Evolutionary conservation across 2,888 invertebrate species (phyloP).

Genomic region (Dynastes grantii): DNA sequence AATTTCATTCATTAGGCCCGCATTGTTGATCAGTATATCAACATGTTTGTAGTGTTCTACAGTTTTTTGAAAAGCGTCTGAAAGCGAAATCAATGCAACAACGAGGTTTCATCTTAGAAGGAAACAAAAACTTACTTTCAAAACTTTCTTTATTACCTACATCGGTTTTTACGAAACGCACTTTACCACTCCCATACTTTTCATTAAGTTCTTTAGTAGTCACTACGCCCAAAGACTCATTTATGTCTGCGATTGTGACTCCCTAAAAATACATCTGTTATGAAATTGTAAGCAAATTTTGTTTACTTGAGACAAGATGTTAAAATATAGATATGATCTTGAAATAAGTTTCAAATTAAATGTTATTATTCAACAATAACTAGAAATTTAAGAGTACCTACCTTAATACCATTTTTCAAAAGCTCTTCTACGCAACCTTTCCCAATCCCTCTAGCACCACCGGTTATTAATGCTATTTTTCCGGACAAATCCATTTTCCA

Average conservation of each 20-base stretch:
- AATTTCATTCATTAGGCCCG: slow-evolving; percentile 35
- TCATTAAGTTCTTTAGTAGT: slow-evolving; percentile 2
- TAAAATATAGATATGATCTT: no score
- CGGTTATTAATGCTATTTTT: slow-evolving; percentile 31
- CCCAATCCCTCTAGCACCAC: slow-evolving; percentile 29
- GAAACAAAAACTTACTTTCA: not conserved
- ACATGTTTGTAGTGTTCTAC: not conserved
- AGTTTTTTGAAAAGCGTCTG: slow-evolving; percentile 34
- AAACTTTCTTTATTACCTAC: slow-evolving; percentile 26
- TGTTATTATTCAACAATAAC: not conserved
- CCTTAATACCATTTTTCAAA: slow-evolving; percentile 28
- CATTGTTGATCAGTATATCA: slow-evolving; percentile 35
- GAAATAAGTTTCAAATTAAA: no score
- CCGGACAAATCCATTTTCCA: slow-evolving; percentile 22
- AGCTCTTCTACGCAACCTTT: slow-evolving; percentile 18
- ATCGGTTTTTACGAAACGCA: slow-evolving; percentile 21
- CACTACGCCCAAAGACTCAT: slow-evolving; percentile 10
- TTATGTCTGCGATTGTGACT: slow-evolving; percentile 34
- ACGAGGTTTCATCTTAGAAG: not conserved
- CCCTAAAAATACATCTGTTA: slow-evolving; percentile 10
- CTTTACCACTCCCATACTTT: slow-evolving; percentile 24
- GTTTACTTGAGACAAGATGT: no score
- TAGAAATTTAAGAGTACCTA: slow-evolving; percentile 2
- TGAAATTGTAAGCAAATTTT: not conserved
- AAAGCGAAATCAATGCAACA: not conserved